A percentile compares a stretch with the other conserved stretches of the same genome.
Conservation (phyloP, 2,113 vertebrate genomes). For the Vombatus ursinus region DNA sequence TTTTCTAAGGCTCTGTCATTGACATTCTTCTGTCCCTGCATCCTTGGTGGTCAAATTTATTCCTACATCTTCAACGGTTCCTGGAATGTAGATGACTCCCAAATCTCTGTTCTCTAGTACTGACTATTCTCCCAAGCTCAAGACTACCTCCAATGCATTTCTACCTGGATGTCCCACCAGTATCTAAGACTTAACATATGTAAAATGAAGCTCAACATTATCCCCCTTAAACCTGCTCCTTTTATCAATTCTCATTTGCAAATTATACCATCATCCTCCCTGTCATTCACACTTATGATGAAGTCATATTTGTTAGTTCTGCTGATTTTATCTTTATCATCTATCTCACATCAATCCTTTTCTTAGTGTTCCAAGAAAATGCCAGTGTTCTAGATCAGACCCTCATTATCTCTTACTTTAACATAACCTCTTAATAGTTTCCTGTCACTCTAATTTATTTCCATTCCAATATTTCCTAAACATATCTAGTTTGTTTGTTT, state of each 20-base stretch:
- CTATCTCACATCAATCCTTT: background rate
- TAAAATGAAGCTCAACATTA: background rate
- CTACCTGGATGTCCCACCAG: background rate
- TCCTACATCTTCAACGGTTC: background rate
- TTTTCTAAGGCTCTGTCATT: background rate
- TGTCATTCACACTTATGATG: background rate
- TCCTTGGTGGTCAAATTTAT: background rate
- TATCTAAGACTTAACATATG: background rate
- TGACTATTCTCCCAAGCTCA: background rate
- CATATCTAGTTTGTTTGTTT: background rate
- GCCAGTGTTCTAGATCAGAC: background rate
- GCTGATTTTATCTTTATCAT: background rate
- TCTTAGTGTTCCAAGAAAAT: background rate
- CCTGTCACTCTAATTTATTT: background rate
- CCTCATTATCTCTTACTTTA: slow-evolving; percentile 17
- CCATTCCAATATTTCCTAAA: background rate
- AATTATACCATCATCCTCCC: background rate
- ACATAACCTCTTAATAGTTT: background rate
- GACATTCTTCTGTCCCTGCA: background rate
- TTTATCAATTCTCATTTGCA: background rate
- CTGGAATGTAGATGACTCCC: background rate
- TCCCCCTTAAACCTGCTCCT: background rate
- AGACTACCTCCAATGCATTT: background rate
- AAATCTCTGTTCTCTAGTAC: background rate
- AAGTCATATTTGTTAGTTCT: background rate